Percentiles rank a stretch among this genome's conserved stretches.
Evolutionary conservation across 2,113 vertebrate species (phyloP).

Genomic region (Chrysochloris asiatica): DNA sequence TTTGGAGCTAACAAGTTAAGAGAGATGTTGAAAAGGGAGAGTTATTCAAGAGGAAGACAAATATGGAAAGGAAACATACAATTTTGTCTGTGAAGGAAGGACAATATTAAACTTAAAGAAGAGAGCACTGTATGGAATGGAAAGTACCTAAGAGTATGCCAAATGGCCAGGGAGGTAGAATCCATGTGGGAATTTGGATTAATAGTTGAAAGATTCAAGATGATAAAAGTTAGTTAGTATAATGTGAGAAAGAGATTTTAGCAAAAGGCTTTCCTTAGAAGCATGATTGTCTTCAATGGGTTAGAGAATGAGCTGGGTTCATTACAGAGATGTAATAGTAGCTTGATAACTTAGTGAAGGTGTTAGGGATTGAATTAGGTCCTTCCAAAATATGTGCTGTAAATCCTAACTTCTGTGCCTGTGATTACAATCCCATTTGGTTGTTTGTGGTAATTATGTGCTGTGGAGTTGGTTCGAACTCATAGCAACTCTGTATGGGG

Average conservation of each 20-base stretch:
- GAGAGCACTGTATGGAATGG: background rate
- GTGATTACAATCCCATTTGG: too few species aligned
- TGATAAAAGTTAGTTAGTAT: background rate
- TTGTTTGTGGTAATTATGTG: too few species aligned
- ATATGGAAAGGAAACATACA: background rate
- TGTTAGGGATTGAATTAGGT: background rate
- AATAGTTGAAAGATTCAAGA: background rate
- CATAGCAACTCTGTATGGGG: too few species aligned
- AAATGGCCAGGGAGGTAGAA: background rate
- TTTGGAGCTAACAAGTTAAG: background rate
- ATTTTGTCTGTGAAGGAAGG: background rate
- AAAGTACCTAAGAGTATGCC: background rate
- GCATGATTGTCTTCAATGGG: too few species aligned
- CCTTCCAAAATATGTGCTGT: background rate
- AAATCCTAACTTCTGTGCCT: too few species aligned
- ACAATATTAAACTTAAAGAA: background rate
- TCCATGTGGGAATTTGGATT: background rate
- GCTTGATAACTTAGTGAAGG: background rate
- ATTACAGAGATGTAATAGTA: background rate
- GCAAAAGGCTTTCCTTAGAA: background rate
- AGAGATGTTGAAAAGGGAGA: background rate
- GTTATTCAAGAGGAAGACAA: background rate
- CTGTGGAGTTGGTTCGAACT: too few species aligned
- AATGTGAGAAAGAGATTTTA: background rate
- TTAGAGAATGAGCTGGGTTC: background rate